Conservation (phyloP, 2,888 invertebrate species). For the Melinaea marsaeus region DNA sequence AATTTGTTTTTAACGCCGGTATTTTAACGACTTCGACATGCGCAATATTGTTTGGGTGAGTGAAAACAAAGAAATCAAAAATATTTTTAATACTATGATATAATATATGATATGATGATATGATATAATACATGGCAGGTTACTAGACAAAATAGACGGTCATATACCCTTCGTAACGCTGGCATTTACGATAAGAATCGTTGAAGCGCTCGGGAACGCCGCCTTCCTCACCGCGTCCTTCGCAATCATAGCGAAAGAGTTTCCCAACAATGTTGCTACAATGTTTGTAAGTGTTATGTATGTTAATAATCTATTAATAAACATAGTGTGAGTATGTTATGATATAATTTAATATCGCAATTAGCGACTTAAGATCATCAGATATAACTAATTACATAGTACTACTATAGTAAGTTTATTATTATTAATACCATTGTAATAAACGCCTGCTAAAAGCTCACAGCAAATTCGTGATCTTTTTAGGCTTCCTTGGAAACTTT, state of each 20-base stretch:
- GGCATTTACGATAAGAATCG: slow-evolving; percentile 87
- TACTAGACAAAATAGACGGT: slow-evolving; percentile 83
- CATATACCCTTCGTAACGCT: slow-evolving; percentile 85
- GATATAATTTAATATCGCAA: too few species aligned
- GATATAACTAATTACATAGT: too few species aligned
- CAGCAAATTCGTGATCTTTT: slow-evolving; percentile 7
- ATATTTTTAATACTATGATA: too few species aligned
- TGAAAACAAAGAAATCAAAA: neutral
- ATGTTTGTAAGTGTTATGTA: slow-evolving; percentile 84
- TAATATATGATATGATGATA: too few species aligned
- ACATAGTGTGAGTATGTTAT: too few species aligned
- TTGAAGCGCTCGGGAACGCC: slow-evolving; percentile 91
- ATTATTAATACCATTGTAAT: too few species aligned
- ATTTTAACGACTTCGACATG: slow-evolving; percentile 90
- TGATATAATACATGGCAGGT: slow-evolving; percentile 53
- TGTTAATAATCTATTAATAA: neutral
- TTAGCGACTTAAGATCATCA: too few species aligned
- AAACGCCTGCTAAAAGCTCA: neutral
- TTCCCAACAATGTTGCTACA: slow-evolving; percentile 89
- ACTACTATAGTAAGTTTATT: too few species aligned
- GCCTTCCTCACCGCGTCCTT: slow-evolving; percentile 92
- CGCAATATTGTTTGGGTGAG: slow-evolving; percentile 89
- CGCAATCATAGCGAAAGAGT: slow-evolving; percentile 91
- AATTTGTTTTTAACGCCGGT: slow-evolving; percentile 88
- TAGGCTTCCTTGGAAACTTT: slow-evolving; percentile 91